Base-by-base conservation (phyloP, 2,888 invertebrate species). In the Mayetiola destructor region DNA sequence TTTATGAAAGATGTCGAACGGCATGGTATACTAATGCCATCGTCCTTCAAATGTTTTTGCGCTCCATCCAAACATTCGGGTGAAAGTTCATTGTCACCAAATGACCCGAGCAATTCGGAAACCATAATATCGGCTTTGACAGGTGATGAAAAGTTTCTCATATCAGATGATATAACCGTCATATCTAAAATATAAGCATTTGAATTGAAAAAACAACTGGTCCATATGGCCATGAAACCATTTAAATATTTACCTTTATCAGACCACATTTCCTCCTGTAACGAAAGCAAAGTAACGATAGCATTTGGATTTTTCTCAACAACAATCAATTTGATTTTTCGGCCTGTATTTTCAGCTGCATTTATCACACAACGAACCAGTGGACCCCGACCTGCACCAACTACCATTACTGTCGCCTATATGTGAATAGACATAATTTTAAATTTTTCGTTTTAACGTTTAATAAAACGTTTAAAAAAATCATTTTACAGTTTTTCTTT, bases 271-370 rank as follows among this genome's bases (percentile, higher is more conserved):
- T 87, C 87, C 52, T 81, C 77, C 55, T 84, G 82, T 65, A 87
- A 78, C 12, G 85, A 83, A 40, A 80, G 79, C 23, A 91, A 73
- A 62, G 92, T 90, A 54, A 89, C 82, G 37, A 96, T 82, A 30
- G 99, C 97, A 73, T 90, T 93, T 0, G 93, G 90, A 76, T 99
- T 99, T 71, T 99, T 99, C 72, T 99, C 99, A 5, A 99, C 88
- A 8, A 95, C 96, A 71, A 91, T 92, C 10, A 97, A 78, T 70
- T 85, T 85, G 3, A 94, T 79, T 69, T 80, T 79, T 30, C 82
- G 76, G 36, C 81, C 77, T 0, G 88, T 81, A 62, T 82, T 78
- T 62, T 80, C 73, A 60, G 78, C 75, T 9, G 96, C 95, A 69
- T 86, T 85, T 2, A 96, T 71, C 55, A 88, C 80, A n/a, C 91